Conservation (phyloP, 2,113 vertebrate species). For the Hystrix cristata region DNA sequence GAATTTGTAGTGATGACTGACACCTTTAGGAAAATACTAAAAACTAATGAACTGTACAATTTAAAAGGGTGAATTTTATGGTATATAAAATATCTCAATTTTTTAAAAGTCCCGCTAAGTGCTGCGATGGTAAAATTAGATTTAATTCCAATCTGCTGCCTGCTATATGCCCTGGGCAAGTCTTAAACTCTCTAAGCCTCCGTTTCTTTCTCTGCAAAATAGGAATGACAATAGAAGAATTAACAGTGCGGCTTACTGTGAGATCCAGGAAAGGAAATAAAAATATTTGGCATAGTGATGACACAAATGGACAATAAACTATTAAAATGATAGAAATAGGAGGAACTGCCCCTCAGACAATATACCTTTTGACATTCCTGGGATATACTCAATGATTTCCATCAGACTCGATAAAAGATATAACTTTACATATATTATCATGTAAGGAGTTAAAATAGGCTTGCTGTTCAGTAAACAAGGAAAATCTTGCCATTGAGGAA, state of each 20-base stretch:
- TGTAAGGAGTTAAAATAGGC: background rate
- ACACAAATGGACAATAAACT: background rate
- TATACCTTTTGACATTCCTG: background rate
- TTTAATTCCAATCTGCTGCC: background rate
- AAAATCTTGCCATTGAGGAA: background rate
- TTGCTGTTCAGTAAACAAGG: background rate
- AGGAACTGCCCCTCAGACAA: background rate
- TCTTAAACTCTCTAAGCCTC: background rate
- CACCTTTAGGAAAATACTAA: background rate
- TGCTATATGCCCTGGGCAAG: background rate
- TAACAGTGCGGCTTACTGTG: background rate
- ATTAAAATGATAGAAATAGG: background rate
- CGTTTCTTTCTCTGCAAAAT: background rate
- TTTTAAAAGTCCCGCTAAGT: background rate
- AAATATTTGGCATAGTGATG: background rate
- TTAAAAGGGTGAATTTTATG: background rate
- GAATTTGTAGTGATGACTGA: background rate
- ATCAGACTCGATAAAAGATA: background rate
- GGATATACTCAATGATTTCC: background rate
- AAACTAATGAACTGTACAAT: background rate
- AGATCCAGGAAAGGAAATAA: background rate
- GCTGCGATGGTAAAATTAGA: background rate
- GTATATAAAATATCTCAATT: background rate
- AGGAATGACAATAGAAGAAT: background rate
- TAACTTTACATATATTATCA: background rate